Evolutionary conservation across 2,888 invertebrate genomes (phyloP).

Genomic region (Euspilapteryx auroguttella): DNA sequence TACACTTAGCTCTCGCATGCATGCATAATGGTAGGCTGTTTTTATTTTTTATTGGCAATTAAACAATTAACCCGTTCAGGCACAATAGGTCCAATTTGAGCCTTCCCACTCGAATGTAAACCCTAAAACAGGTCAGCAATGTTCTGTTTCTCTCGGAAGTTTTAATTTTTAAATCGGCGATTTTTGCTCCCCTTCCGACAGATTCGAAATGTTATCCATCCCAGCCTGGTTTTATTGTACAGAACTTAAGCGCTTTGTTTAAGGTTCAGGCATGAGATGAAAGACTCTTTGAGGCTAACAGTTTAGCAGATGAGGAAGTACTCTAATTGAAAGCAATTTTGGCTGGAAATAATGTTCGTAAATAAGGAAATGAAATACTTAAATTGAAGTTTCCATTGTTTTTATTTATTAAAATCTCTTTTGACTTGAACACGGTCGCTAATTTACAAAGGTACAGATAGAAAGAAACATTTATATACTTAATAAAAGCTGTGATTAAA

Average conservation of each 20-base stretch:
- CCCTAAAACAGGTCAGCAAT: too few relatives aligned
- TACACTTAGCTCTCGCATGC: conserved; percentile 1
- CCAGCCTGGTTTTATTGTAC: conserved; percentile 20
- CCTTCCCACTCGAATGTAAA: too few relatives aligned
- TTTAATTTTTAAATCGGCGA: too few relatives aligned
- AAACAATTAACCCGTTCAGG: conserved; percentile 53
- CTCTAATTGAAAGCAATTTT: conserved; percentile 16
- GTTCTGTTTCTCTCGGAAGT: too few relatives aligned
- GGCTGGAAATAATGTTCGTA: too few relatives aligned
- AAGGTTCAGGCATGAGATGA: conserved; percentile 21
- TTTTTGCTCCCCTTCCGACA: conserved; percentile 2
- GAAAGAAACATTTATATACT: conserved; percentile 30
- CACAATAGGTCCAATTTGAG: conserved; percentile 30
- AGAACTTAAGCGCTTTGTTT: conserved; percentile 34
- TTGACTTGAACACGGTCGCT: conserved; percentile 62
- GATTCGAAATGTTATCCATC: conserved; percentile 47
- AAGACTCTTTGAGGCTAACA: conserved; percentile 10
- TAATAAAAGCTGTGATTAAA: too few relatives aligned
- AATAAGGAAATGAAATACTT: too few relatives aligned
- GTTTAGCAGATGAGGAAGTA: conserved; percentile 17
- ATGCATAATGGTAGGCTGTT: conserved; percentile 17
- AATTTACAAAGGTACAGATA: conserved; percentile 53
- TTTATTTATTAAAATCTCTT: conserved; percentile 59
- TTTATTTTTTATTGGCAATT: conserved; percentile 57
- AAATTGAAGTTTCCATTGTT: too few relatives aligned